Evolutionary conservation across 2,888 invertebrate genomes (phyloP).

Genomic region (Athalia cordata): DNA sequence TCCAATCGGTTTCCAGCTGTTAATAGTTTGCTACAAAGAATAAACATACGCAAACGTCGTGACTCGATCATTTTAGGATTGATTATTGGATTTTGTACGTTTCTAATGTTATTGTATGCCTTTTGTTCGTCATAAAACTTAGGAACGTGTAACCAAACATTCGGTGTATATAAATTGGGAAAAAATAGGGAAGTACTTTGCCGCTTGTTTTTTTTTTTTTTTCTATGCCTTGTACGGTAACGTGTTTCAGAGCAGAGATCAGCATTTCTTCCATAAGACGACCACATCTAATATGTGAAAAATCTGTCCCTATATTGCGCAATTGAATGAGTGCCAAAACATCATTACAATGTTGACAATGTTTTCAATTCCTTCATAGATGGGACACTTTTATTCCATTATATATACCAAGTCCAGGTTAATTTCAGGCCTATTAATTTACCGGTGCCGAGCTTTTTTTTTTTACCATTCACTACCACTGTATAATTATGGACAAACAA

Average conservation of each 20-base stretch:
- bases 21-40: slow-evolving; percentile 92
- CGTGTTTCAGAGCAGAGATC: background rate
- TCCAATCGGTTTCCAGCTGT: slow-evolving; percentile 92
- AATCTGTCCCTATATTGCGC: background rate
- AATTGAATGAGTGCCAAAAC: slow-evolving; percentile 3
- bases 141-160: slow-evolving; percentile 24
- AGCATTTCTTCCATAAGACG: background rate
- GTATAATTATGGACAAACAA: too few relatives aligned
- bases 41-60: slow-evolving; percentile 94
- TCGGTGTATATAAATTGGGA: slow-evolving; percentile 29
- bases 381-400: background rate
- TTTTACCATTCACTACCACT: too few relatives aligned
- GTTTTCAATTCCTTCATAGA: background rate
- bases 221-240: background rate
- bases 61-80: slow-evolving; percentile 95
- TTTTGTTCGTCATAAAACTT: slow-evolving; percentile 77
- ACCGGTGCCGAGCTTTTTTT: too few relatives aligned
- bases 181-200: slow-evolving; percentile 4
- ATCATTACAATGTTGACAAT: background rate
- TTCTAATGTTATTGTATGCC: slow-evolving; percentile 88
- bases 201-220: background rate
- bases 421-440: background rate
- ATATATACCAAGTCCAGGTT: background rate
- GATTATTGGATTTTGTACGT: slow-evolving; percentile 91
- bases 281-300: background rate